Base-by-base conservation (phyloP, 2,797 vertebrate species). In the Dendrocincla fuliginosa region DNA sequence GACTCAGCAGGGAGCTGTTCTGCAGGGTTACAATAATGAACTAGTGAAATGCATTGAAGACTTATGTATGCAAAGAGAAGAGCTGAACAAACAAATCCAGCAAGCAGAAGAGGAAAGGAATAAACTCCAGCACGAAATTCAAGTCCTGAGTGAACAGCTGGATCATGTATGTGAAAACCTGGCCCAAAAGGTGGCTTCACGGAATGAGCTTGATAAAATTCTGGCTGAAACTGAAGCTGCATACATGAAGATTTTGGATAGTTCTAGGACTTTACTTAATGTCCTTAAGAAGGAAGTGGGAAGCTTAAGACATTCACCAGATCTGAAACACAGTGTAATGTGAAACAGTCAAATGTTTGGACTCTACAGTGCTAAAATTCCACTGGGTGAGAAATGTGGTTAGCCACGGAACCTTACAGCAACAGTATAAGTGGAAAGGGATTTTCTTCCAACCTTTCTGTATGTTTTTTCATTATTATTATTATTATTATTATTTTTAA, bases 191-290 rank as follows among this genome's bases (percentile, higher is more conserved):
- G 81, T 87, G 50, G 86, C 93, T 39, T 84, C 89, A 7, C 79
- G 93, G 56, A 95, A 97, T 10, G 94, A 97, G 49, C 96, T 97
- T 71, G 94, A 97, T 52, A 95, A 95, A 88, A 94, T 97, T 64
- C 95, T 97, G 63, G 90, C 95, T 71, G 97, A 97, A 95, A 96
- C 95, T 24, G 93, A 96, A 90, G 74, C 93, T 41, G 96, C 97
- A 73, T 97, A 97, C 67, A 95, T 96, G 94, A 97, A 97, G 92
- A 97, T 97, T 87, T 91, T 97, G 96, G 95, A 97, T 64, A 97
- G 96, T 64, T 97, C 95, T 92, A 95, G 90, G 82, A 96, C 89
- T 71, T 89, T 97, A 65, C 92, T 97, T 78, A 95, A 73, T 56
- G 95, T 96, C 44, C 65, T 97, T 84, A 97, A 97, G 93, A 96